Evolutionary conservation across 2,113 vertebrate genomes (phyloP), one percentile per base, ranked within the genome.

Genomic region (Atherinomorus stipes): DNA sequence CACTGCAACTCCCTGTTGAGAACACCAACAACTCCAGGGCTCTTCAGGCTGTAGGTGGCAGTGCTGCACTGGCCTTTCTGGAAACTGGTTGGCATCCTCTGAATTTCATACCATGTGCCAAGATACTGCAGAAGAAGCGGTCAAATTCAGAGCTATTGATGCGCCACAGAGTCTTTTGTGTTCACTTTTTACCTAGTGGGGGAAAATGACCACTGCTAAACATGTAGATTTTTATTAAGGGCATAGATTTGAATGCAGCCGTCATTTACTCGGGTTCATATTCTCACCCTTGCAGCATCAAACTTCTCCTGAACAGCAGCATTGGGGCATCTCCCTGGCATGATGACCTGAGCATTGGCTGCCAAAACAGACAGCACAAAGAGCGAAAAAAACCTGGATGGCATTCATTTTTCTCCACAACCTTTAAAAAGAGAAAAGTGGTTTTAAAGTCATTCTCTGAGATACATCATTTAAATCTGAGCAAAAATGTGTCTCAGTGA

Each of bases 91-190:
- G 95, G 94, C 74, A 96, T 89, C 76, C 85, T 96, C 92, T 94
- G 91, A 75, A 97, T 95, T 73, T 96, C 95, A 0, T 95, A 94
- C 96, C 96, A 97, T 26, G 83, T 95, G 69, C 95, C 96, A 28
- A 96, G 73, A 81, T 96, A 97, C 95, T 96, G 90, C 15, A 37
- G 68, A 80, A 65, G 81, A 51, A 59, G 4, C 21, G 10, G 2
- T 45, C 12, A 19, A 23, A 22, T 31, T 56, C 12, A n/a, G 13
- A 16, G 23, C 2, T 26, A 23, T 1, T 47, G 18, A 47, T 7
- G 2, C 4, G 13, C 42, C 12, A 44, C 42, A 44, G 42, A 44
- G 16, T 42, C 40, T 42, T 42, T 42, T 2, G 40, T 42, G 21
- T 51, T 22, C 11, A 23, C 11, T 5, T 47, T 64, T 64, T 40